phyloP scores from a whole-genome alignment of 2,888 invertebrate species.

The Muschampia plurimacula region DNA sequence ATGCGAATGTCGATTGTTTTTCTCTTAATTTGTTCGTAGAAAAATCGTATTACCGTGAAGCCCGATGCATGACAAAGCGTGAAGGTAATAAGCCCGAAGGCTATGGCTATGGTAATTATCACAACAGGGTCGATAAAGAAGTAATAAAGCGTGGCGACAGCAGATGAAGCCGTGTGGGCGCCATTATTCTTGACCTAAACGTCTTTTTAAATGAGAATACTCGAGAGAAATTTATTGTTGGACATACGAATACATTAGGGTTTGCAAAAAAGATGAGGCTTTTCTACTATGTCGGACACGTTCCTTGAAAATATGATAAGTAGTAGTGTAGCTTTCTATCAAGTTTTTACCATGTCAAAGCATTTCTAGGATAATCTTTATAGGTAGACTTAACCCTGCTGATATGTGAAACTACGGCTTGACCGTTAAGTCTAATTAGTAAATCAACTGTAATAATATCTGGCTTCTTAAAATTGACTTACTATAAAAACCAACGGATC shows the following conservation, averaged over 20 bases:
- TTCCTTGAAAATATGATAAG: neutral
- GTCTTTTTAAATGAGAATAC: constrained; percentile 64
- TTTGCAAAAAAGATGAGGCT: constrained; percentile 20
- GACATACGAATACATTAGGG: constrained; percentile 38
- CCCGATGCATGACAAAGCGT: constrained; percentile 52
- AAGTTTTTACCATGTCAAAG: constrained; percentile 12
- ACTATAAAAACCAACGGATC: neutral
- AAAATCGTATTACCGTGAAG: constrained; percentile 49
- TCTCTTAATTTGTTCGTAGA: constrained; percentile 38
- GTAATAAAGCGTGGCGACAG: constrained; percentile 58
- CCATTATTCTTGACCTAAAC: constrained; percentile 65
- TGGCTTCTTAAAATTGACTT: neutral
- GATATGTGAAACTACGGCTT: constrained; percentile 16
- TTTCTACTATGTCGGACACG: constrained; percentile 7
- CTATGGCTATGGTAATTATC: constrained; percentile 55
- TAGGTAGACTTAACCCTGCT: constrained; percentile 25
- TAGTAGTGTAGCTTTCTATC: constrained; percentile 26
- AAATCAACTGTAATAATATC: constrained; percentile 14
- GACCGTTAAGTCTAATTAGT: constrained; percentile 23
- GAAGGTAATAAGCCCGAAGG: constrained; percentile 56
- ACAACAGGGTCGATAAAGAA: constrained; percentile 52
- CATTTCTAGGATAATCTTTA: constrained; percentile 35
- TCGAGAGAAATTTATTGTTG: constrained; percentile 46
- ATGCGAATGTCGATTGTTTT: constrained; percentile 30
- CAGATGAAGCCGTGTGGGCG: constrained; percentile 64